These are phyloP conservation scores for Schizopygopsis malacanthus DNA, from an alignment of 2,797 vertebrate species.

Conservation along the genomic window DNA sequence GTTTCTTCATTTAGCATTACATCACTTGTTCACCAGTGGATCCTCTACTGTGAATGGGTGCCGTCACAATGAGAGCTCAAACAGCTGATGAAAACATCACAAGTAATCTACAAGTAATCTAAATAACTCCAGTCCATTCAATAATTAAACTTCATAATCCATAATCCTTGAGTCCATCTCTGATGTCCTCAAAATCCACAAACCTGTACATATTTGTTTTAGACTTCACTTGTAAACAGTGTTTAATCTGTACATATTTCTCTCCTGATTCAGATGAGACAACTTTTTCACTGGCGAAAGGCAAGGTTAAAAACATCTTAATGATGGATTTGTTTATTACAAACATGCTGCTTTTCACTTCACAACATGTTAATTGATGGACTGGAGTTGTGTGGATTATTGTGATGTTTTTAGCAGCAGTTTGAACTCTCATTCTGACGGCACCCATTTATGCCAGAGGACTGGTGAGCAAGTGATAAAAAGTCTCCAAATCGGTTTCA, in stretches of 20 bases:
- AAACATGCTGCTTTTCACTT: background rate
- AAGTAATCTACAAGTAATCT: background rate
- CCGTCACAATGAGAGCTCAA: background rate
- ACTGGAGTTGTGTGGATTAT: background rate
- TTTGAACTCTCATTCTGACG: background rate
- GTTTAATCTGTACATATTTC: background rate
- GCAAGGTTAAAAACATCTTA: too few relatives aligned
- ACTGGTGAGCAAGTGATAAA: background rate
- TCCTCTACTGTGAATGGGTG: background rate
- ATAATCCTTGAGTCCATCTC: background rate
- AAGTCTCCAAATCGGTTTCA: background rate
- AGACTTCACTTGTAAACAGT: background rate
- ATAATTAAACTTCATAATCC: background rate
- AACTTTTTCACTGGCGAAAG: background rate
- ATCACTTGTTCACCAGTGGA: background rate
- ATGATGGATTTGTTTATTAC: background rate
- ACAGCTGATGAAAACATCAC: background rate
- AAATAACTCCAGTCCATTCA: background rate
- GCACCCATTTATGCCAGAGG: background rate
- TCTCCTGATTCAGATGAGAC: background rate
- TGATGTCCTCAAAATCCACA: background rate
- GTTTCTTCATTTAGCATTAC: background rate
- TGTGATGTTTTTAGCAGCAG: background rate
- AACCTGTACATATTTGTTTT: background rate
- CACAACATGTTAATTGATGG: background rate